Evolutionary conservation across 92 coral and sea anemone genomes (phyloP).

Genomic region (Porites lobata): DNA sequence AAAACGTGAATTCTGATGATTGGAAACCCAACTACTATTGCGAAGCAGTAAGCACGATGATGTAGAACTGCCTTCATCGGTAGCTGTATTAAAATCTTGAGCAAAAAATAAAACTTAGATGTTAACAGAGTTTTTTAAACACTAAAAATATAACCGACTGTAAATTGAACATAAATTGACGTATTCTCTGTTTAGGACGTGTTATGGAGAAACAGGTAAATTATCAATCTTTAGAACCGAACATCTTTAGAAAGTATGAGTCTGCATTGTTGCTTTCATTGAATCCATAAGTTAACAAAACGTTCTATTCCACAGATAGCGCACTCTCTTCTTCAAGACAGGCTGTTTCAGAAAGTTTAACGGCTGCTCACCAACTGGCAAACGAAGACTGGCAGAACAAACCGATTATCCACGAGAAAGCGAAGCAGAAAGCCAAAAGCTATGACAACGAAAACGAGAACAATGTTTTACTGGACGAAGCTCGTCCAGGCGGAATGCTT

Average conservation of each 20-base stretch:
- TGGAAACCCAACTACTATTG: no score
- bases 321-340: slow-evolving; percentile 56
- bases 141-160: no score
- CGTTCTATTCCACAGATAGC: slow-evolving; percentile 13
- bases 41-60: not conserved
- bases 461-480: not conserved
- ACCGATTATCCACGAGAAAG: slow-evolving; percentile 23
- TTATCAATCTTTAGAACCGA: no score
- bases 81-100: not conserved
- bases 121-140: no score
- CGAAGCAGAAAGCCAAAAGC: slow-evolving; percentile 4
- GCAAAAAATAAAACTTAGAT: not conserved
- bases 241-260: no score
- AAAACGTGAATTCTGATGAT: no score
- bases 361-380: slow-evolving; percentile 68
- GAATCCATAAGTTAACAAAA: not conserved
- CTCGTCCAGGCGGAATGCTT: not conserved
- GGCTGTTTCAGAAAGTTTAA: slow-evolving; percentile 75
- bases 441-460: not conserved
- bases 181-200: no score
- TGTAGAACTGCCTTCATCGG: not conserved
- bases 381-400: slow-evolving; percentile 47
- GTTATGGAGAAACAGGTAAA: no score
- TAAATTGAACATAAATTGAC: no score
- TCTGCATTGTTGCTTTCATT: not conserved